A percentile compares a stretch with the other conserved stretches of the same genome.
Conservation (phyloP, 2,888 invertebrate species). For the Adelognathus sp. region DNA sequence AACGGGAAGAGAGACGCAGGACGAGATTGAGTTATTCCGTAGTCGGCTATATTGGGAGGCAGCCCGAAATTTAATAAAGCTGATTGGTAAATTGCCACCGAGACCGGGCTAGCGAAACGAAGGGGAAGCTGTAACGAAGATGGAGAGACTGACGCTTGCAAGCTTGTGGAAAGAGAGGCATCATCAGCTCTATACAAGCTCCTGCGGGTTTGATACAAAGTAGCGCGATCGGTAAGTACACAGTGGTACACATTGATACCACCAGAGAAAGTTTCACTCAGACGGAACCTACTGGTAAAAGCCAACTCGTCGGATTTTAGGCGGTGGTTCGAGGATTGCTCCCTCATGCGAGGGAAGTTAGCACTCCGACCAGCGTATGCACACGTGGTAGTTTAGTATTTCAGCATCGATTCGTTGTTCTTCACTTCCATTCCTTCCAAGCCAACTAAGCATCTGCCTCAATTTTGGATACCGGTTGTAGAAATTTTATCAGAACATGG, state of each 20-base stretch:
- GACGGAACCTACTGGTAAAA: slow-evolving; percentile 32
- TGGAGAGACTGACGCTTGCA: background rate
- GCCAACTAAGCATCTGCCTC: background rate
- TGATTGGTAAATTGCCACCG: slow-evolving; percentile 66
- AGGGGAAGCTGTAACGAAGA: background rate
- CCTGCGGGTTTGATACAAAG: slow-evolving; percentile 33
- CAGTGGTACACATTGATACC: background rate
- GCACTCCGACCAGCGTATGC: background rate
- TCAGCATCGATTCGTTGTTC: background rate
- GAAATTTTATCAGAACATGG: too few species aligned
- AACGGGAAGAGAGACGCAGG: slow-evolving; percentile 49
- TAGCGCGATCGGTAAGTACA: slow-evolving; percentile 18
- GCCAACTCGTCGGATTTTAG: background rate
- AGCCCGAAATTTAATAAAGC: slow-evolving; percentile 66
- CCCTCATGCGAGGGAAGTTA: slow-evolving; percentile 32
- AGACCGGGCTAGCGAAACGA: slow-evolving; percentile 48
- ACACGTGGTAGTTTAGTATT: background rate
- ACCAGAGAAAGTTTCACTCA: slow-evolving; percentile 34
- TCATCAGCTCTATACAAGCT: slow-evolving; percentile 31
- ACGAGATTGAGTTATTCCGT: slow-evolving; percentile 63
- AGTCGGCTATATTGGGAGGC: slow-evolving; percentile 64
- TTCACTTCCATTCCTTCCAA: background rate
- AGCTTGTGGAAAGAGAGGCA: background rate
- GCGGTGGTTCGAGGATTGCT: background rate
- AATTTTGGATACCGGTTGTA: background rate